A percentile compares a stretch with the other conserved stretches of the same genome.
Evolutionary conservation across 2,888 invertebrate genomes (phyloP).

Genomic region (Aquatica leii): DNA sequence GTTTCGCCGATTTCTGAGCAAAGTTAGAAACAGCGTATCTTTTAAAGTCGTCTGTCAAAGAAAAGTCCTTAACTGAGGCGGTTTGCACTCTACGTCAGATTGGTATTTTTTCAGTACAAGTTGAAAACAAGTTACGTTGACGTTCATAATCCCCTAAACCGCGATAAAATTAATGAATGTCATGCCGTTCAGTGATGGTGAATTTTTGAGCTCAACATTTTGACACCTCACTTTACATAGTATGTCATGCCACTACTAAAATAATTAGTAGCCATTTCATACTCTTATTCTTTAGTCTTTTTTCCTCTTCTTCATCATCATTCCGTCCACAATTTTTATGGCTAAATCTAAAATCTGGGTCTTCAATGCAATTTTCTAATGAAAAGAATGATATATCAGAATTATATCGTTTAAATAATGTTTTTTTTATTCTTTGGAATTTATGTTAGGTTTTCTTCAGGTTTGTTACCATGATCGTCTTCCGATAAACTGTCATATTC

Average conservation of each 20-base stretch:
- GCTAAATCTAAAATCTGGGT: background rate
- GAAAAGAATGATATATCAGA: constrained; percentile 2
- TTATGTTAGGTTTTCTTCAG: background rate
- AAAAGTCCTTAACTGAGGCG: constrained; percentile 22
- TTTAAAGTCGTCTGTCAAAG: constrained; percentile 18
- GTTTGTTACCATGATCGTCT: background rate
- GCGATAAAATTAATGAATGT: constrained; percentile 15
- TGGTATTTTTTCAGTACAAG: constrained; percentile 10
- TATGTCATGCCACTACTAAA: background rate
- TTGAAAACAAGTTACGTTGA: constrained; percentile 9
- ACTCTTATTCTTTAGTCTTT: constrained; percentile 1
- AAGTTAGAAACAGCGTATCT: constrained; percentile 6
- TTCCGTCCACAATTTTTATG: constrained; percentile 1
- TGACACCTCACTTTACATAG: background rate
- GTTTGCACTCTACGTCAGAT: constrained; percentile 11
- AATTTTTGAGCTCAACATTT: constrained; percentile 8
- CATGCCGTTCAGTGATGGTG: background rate
- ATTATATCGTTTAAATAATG: constrained; percentile 1
- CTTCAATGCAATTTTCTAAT: background rate
- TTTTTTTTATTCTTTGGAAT: background rate
- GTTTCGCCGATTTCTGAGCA: constrained; percentile 13
- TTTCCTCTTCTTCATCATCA: background rate
- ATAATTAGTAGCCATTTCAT: background rate
- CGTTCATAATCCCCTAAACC: constrained; percentile 12
- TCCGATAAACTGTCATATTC: too few relatives aligned